These are phyloP conservation scores for Pomacea maculata DNA, from an alignment of 1,140 invertebrate genomes.

Conservation along the genomic window DNA sequence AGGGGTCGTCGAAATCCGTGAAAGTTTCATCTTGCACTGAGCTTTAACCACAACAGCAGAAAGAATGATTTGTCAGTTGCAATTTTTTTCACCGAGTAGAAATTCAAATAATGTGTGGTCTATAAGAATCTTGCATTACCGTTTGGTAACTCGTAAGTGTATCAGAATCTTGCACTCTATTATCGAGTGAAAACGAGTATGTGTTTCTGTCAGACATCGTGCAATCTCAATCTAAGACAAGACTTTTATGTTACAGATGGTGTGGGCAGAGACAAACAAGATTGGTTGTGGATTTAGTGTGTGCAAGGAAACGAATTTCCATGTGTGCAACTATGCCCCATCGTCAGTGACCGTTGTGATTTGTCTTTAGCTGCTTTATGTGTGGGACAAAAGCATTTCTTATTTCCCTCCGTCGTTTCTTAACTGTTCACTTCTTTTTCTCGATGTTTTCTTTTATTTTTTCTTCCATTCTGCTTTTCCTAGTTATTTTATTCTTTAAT, in stretches of 20 bases:
- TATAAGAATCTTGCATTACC: too few species aligned
- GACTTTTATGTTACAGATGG: constrained; percentile 21
- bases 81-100: neutral
- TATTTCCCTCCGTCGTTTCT: neutral
- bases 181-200: too few species aligned
- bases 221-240: neutral
- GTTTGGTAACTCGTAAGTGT: too few species aligned
- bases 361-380: too few species aligned
- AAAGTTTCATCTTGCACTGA: too few species aligned
- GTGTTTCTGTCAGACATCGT: neutral
- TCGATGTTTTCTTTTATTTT: neutral
- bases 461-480: too few species aligned
- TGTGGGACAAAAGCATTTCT: neutral
- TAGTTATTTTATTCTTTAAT: too few species aligned
- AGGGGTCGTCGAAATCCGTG: too few species aligned
- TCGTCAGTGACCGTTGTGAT: constrained; percentile 24
- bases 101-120: neutral
- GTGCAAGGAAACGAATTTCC: constrained; percentile 23
- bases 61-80: neutral
- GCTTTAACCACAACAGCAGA: too few species aligned
- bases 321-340: constrained; percentile 44
- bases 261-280: constrained; percentile 31
- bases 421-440: neutral
- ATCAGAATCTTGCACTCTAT: neutral
- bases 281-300: constrained; percentile 36